Percentiles rank a stretch among this genome's conserved stretches.
Evolutionary conservation across 2,113 vertebrate species (phyloP).

Genomic region (Opisthocomus hoazin): DNA sequence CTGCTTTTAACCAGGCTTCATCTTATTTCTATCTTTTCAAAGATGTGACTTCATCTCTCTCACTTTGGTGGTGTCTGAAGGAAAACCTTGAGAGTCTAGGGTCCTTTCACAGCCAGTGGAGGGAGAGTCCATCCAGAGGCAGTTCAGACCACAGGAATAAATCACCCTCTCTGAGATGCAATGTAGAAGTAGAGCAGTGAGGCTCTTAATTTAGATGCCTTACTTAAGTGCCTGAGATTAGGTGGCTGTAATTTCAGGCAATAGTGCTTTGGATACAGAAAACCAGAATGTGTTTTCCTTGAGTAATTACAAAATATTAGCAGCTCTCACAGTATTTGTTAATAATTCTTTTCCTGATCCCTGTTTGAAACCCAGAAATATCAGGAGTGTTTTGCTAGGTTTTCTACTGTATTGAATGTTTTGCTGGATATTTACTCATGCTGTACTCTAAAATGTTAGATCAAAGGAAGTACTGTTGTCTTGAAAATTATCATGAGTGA

Average conservation of each 20-base stretch:
- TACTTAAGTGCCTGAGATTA: neutral
- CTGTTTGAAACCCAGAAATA: neutral
- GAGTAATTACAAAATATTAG: neutral
- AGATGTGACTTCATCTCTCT: neutral
- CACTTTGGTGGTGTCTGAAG: neutral
- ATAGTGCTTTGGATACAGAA: neutral
- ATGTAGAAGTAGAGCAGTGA: neutral
- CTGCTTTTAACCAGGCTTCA: neutral
- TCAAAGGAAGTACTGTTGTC: neutral
- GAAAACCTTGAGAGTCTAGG: neutral
- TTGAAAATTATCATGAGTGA: neutral
- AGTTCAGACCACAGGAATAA: neutral
- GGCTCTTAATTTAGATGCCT: neutral
- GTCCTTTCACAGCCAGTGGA: neutral
- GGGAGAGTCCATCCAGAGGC: neutral
- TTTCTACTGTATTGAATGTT: neutral
- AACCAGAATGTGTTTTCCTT: neutral
- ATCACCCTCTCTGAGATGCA: neutral
- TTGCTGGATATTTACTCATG: neutral
- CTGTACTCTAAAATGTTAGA: neutral
- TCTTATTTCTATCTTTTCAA: neutral
- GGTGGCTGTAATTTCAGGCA: neutral
- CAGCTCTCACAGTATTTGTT: neutral
- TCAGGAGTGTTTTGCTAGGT: neutral
- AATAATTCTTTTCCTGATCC: neutral